Conservation (phyloP, 2,797 vertebrate species). For the Pelodytes ibericus region DNA sequence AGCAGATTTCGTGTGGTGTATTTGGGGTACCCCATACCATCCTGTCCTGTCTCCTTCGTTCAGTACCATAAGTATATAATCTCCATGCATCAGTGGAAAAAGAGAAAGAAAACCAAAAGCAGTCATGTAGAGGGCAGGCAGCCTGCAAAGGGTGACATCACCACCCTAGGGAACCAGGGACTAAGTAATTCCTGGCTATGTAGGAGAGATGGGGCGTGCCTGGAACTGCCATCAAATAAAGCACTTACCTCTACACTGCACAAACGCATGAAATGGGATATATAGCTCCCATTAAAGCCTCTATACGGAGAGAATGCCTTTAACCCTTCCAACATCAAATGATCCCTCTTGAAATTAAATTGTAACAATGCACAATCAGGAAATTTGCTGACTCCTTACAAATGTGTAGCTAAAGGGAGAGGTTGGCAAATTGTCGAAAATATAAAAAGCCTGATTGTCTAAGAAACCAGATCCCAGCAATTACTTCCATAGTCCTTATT, state of each 20-base stretch:
- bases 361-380: background rate
- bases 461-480: too few relatives aligned
- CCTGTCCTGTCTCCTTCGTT: too few relatives aligned
- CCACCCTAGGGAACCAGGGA: constrained; percentile 33
- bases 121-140: constrained; percentile 14
- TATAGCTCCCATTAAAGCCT: background rate
- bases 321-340: background rate
- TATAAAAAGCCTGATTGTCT: too few relatives aligned
- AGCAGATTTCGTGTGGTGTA: too few relatives aligned
- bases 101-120: constrained; percentile 16
- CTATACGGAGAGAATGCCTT: background rate
- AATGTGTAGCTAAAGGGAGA: background rate
- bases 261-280: constrained; percentile 19
- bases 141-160: constrained; percentile 36
- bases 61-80: constrained; percentile 21
- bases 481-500: too few relatives aligned
- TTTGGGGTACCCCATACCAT: too few relatives aligned
- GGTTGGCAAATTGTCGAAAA: background rate
- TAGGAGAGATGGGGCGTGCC: constrained; percentile 1
- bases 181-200: constrained; percentile 29
- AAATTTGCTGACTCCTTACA: background rate
- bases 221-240: background rate
- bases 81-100: constrained; percentile 34
- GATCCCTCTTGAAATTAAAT: background rate
- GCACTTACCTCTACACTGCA: background rate